Conservation (phyloP, 2,888 invertebrate genomes). For the Athripsodes cinereus region DNA sequence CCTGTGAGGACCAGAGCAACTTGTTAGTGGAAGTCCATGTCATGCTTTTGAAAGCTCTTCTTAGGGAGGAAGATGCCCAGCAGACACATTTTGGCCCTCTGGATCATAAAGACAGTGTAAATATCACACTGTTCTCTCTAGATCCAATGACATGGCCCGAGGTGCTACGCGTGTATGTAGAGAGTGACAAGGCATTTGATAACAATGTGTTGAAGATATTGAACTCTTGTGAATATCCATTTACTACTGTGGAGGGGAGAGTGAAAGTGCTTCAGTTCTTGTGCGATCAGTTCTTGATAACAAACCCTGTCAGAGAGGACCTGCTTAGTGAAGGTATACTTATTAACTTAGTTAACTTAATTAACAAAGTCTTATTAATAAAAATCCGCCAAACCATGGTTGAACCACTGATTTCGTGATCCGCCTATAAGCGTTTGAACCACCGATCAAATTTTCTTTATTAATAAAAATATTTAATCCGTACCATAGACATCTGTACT, state of each 20-base stretch:
- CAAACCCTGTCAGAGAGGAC: constrained; percentile 89
- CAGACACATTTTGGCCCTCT: constrained; percentile 93
- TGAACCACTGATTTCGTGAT: too few relatives aligned
- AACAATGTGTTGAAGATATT: constrained; percentile 64
- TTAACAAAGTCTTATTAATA: background rate
- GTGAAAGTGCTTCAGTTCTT: constrained; percentile 82
- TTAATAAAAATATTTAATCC: too few relatives aligned
- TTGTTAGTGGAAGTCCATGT: constrained; percentile 92
- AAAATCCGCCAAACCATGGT: too few relatives aligned
- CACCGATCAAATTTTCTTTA: too few relatives aligned
- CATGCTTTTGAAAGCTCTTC: constrained; percentile 81
- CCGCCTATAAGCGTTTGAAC: too few relatives aligned
- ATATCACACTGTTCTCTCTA: constrained; percentile 85
- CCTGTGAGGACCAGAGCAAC: constrained; percentile 88
- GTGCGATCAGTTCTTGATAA: constrained; percentile 90
- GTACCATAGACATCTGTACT: too few relatives aligned
- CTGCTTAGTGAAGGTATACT: constrained; percentile 80
- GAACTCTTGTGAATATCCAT: constrained; percentile 80
- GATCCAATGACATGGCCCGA: constrained; percentile 98
- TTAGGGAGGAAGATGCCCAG: constrained; percentile 91
- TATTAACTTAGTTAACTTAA: background rate
- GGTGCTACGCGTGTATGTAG: constrained; percentile 80
- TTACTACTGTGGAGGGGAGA: constrained; percentile 70
- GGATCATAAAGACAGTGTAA: constrained; percentile 96
- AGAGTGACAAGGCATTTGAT: constrained; percentile 82